phyloP scores from a whole-genome alignment of 2,797 vertebrate species.

The Borostomias antarcticus region DNA sequence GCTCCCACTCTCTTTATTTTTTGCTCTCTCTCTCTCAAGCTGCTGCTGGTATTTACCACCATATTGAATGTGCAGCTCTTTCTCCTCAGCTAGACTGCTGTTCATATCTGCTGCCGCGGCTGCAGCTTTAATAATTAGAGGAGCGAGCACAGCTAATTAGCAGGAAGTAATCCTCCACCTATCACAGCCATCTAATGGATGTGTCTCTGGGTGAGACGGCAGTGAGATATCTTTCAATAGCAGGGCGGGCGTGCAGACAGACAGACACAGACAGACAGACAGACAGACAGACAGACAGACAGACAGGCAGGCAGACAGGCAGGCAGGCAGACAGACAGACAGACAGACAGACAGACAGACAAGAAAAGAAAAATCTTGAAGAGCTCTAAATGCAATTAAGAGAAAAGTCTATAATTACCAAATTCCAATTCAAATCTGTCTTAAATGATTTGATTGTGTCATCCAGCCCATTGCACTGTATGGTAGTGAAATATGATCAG shows the following conservation, averaged over 20 bases:
- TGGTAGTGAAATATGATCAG: no score
- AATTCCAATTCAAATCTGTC: no score
- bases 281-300: background rate
- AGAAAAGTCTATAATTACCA: no score
- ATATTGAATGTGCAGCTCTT: constrained; percentile 20
- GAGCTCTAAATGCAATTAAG: no score
- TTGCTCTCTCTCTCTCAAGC: background rate
- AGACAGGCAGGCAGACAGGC: background rate
- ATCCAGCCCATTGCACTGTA: no score
- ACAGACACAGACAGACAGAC: background rate
- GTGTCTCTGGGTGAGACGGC: constrained; percentile 16
- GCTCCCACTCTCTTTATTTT: no score
- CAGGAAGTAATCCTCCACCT: constrained; percentile 14
- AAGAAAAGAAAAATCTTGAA: no score
- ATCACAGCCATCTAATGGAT: background rate
- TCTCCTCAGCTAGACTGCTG: constrained; percentile 5
- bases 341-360: background rate
- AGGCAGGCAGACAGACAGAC: background rate
- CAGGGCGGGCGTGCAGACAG: background rate
- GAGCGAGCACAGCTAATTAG: constrained; percentile 24
- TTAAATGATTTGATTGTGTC: no score
- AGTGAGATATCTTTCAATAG: constrained; percentile 10
- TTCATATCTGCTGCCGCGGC: constrained; percentile 15
- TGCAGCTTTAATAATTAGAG: constrained; percentile 28
- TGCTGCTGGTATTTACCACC: no score